phyloP scores from a whole-genome alignment of 2,888 invertebrate species.

The Poecilobothrus nobilitatus region DNA sequence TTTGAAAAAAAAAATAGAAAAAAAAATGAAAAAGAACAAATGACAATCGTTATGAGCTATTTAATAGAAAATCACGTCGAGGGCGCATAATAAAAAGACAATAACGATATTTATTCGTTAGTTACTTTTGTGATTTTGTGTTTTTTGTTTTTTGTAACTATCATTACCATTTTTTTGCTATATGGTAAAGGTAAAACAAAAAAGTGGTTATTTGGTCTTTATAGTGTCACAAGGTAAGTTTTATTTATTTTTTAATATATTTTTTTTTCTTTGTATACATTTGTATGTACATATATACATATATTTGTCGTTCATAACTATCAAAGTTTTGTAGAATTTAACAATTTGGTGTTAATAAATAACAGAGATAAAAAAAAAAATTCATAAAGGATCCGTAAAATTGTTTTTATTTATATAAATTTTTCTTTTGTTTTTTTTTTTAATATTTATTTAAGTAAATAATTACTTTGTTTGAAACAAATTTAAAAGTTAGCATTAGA shows the following conservation, averaged over 20 bases:
- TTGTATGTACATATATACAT: no score
- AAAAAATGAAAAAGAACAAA: background rate
- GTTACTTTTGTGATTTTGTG: background rate
- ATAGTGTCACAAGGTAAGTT: background rate
- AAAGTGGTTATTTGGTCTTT: background rate
- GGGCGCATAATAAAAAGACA: conserved; percentile 4
- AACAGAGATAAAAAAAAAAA: background rate
- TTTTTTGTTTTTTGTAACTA: background rate
- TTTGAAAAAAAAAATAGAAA: background rate
- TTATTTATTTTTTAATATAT: background rate
- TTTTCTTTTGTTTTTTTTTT: no score
- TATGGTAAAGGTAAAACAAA: background rate
- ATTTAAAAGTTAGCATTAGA: no score
- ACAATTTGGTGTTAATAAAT: background rate
- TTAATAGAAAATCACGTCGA: conserved; percentile 7
- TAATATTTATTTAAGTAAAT: no score
- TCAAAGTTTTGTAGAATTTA: background rate
- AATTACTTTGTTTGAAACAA: no score
- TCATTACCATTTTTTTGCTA: background rate
- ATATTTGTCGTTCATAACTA: no score
- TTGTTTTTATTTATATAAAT: no score
- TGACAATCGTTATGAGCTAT: conserved; percentile 2
- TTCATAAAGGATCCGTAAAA: background rate
- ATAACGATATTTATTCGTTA: background rate
- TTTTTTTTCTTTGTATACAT: background rate